Evolutionary conservation across 2,888 invertebrate genomes (phyloP).

Genomic region (Coenonympha glycerion): DNA sequence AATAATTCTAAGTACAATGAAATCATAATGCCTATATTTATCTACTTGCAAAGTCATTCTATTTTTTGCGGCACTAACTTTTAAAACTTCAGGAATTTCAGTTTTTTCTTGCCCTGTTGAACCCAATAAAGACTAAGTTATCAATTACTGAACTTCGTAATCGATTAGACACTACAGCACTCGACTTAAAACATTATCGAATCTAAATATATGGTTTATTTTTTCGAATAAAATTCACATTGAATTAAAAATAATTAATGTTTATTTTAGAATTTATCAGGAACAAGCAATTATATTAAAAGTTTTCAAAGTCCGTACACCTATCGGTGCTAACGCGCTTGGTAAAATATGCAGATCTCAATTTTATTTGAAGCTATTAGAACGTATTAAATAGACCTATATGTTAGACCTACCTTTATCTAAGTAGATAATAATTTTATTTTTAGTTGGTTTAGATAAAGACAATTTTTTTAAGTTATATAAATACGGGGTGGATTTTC

Average conservation of each 20-base stretch:
- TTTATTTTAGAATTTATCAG: neutral
- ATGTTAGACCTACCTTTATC: slow-evolving; percentile 52
- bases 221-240: slow-evolving; percentile 10
- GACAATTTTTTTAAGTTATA: slow-evolving; percentile 69
- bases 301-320: slow-evolving; percentile 16
- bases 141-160: slow-evolving; percentile 2
- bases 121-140: neutral
- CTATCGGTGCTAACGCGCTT: slow-evolving; percentile 28
- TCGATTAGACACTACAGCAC: neutral
- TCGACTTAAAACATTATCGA: neutral
- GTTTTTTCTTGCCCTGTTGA: slow-evolving; percentile 6
- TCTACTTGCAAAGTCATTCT: slow-evolving; percentile 1
- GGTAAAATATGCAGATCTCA: slow-evolving; percentile 66
- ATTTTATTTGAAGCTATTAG: slow-evolving; percentile 73
- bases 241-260: neutral
- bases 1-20: slow-evolving; percentile 63
- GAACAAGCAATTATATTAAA: slow-evolving; percentile 25
- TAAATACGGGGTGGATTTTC: too few relatives aligned
- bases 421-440: slow-evolving; percentile 47
- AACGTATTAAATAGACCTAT: slow-evolving; percentile 42
- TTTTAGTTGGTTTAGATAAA: slow-evolving; percentile 61
- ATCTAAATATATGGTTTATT: neutral
- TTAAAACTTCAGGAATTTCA: too few relatives aligned
- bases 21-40: slow-evolving; percentile 30
- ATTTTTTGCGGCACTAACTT: slow-evolving; percentile 15